Evolutionary conservation across 2,113 vertebrate species (phyloP), one percentile per base, ranked within the genome.

Genomic region (Ailurus styani): DNA sequence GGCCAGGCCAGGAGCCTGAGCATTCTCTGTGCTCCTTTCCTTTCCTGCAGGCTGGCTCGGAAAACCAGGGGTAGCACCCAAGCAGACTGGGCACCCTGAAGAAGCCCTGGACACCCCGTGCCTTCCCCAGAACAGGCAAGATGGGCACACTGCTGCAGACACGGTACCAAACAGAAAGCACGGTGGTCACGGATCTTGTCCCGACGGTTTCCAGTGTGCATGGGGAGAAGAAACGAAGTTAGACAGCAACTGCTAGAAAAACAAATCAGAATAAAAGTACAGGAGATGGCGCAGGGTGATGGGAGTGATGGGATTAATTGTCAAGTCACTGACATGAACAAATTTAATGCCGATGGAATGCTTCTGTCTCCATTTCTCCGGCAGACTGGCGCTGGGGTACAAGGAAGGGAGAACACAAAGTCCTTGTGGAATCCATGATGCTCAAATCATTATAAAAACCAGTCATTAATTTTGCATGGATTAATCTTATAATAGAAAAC

Each of bases 101-200:
- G 73, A 29, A 77, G 81, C 60, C 82, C 79, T 9, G 42, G 79
- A 81, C 12, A 34, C 29, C 34, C 17, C 3, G 37, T 37, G 54
- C 62, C 60, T 9, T 8, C 62, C 66, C 68, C 0, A 2, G 68
- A 17, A 77, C 25, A 3, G 25, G 40, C 15, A 75, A 75, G 25
- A 45, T 7, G 40, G 72, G 14, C 42, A 29, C 0, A 0, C 11
- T 12, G 31, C 45, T 4, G 60, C 4, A 25, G 62, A 62, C 29
- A 8, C 0, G 0, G 15, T 0, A 3, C 4, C 2, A 25, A 47
- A 21, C 0, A 34, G 82, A 42, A 79, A 66, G 42, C 3, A 1
- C 21, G 4, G 17, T 21, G 9, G 52, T 40, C 31, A 37, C 40
- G 34, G 52, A 29, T 31, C 47, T 60, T n/a, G 52, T 54, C 50